phyloP scores from a whole-genome alignment of 92 coral and sea anemone species.

The Epizoanthus scotinus region DNA sequence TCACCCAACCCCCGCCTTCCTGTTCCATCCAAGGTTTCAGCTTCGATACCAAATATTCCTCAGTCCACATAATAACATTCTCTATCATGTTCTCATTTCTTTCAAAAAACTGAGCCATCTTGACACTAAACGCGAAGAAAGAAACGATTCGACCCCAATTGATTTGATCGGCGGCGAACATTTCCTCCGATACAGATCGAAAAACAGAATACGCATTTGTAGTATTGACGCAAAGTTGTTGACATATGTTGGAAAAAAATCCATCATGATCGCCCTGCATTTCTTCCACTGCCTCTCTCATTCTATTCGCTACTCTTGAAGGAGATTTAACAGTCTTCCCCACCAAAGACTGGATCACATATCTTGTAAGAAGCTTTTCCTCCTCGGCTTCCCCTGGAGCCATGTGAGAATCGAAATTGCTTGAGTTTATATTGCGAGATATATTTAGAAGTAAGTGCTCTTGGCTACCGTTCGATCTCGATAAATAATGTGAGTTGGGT shows the following conservation, averaged over 20 bases:
- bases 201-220: slow-evolving; percentile 55
- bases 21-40: slow-evolving; percentile 58
- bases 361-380: slow-evolving; percentile 47
- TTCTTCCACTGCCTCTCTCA: slow-evolving; percentile 41
- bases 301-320: slow-evolving; percentile 42
- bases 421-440: background rate
- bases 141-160: slow-evolving; percentile 70
- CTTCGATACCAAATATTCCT: slow-evolving; percentile 37
- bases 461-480: background rate
- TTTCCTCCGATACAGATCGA: slow-evolving; percentile 52
- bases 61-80: slow-evolving; percentile 55
- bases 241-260: slow-evolving; percentile 49
- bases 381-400: slow-evolving; percentile 39
- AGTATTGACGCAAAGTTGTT: slow-evolving; percentile 44
- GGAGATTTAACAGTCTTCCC: slow-evolving; percentile 52
- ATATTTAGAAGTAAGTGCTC: background rate
- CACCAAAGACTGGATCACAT: slow-evolving; percentile 47
- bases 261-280: slow-evolving; percentile 49
- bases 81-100: slow-evolving; percentile 49
- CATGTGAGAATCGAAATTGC: slow-evolving; percentile 31
- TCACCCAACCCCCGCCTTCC: slow-evolving; percentile 68
- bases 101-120: slow-evolving; percentile 59
- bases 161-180: slow-evolving; percentile 56
- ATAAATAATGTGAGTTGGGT: slow-evolving; percentile 23
- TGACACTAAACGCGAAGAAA: slow-evolving; percentile 57